phyloP scores from a whole-genome alignment of 2,113 vertebrate genomes.

The Leptodactylus fuscus region DNA sequence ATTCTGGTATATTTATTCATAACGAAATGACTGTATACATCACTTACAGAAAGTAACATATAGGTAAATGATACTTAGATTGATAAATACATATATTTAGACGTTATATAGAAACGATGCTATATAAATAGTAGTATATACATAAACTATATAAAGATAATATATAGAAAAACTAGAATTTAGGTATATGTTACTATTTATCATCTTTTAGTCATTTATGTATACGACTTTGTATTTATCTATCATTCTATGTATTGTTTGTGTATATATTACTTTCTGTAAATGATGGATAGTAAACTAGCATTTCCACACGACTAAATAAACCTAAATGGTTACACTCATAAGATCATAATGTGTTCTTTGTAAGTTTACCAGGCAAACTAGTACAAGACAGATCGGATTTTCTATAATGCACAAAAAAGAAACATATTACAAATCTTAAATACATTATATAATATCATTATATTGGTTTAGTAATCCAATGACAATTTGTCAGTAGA shows the following conservation, averaged over 20 bases:
- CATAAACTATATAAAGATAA: too few species aligned
- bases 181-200: background rate
- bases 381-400: background rate
- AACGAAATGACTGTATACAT: too few species aligned
- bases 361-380: background rate
- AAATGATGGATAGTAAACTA: background rate
- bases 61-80: too few species aligned
- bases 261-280: background rate
- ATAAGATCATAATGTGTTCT: background rate
- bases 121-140: too few species aligned
- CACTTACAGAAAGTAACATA: too few species aligned
- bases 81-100: too few species aligned
- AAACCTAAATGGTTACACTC: background rate
- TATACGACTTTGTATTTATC: too few species aligned
- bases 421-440: too few species aligned
- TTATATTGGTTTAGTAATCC: background rate
- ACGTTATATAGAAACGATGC: too few species aligned
- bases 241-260: background rate
- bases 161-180: too few species aligned
- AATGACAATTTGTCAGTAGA: background rate
- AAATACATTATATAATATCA: too few species aligned
- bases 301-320: background rate
- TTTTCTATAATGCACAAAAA: background rate
- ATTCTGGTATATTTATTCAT: too few species aligned
- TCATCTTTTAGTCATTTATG: background rate